Conservation (phyloP, 2,888 invertebrate genomes). For the Loripinus fragilis region DNA sequence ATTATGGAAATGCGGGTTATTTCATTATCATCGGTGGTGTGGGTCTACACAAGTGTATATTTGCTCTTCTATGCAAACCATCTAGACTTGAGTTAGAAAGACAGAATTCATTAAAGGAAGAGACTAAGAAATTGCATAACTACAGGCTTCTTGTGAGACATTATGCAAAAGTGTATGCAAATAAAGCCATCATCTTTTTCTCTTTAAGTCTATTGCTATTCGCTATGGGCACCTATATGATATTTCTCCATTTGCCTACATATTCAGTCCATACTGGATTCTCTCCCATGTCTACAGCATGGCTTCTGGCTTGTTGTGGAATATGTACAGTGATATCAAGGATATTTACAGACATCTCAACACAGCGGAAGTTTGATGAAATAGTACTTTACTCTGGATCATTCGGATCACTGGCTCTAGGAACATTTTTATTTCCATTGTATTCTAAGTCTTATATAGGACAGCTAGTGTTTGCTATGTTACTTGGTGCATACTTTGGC, state of each 20-base stretch:
- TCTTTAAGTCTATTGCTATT: constrained; percentile 54
- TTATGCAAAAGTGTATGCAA: constrained; percentile 56
- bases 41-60: constrained; percentile 59
- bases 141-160: constrained; percentile 34
- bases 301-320: constrained; percentile 58
- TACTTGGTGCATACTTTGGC: constrained; percentile 62
- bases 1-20: constrained; percentile 57
- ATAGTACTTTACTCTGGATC: constrained; percentile 56
- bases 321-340: constrained; percentile 54
- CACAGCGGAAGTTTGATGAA: constrained; percentile 60
- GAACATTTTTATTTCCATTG: constrained; percentile 57
- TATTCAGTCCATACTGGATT: constrained; percentile 49
- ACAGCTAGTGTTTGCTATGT: constrained; percentile 52
- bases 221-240: constrained; percentile 61
- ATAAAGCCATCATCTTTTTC: constrained; percentile 54
- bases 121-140: constrained; percentile 28
- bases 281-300: constrained; percentile 37
- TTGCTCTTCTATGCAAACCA: constrained; percentile 56
- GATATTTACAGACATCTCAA: constrained; percentile 49
- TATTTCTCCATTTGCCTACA: constrained; percentile 62
- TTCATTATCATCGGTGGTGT: constrained; percentile 60
- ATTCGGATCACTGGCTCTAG: constrained; percentile 55
- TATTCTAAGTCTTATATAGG: constrained; percentile 53
- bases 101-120: constrained; percentile 36
- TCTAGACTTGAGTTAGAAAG: constrained; percentile 58